Evolutionary conservation across 2,797 vertebrate genomes (phyloP), one percentile per base, ranked within the genome.

Genomic region (Brotula barbata): DNA sequence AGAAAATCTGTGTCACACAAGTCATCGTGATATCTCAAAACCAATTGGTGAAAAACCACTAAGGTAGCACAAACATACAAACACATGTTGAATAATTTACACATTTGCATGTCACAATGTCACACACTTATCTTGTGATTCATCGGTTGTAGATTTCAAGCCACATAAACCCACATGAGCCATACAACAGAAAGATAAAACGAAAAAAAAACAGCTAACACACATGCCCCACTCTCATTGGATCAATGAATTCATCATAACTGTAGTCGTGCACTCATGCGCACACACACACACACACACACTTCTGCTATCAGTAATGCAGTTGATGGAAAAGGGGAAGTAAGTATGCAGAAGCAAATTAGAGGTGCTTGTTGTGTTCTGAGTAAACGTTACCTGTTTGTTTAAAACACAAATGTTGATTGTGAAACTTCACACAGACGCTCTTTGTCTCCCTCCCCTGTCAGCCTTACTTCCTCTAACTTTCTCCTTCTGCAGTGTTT

Each of bases 261-360:
- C 42, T 49, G 60, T 46, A 3, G 6, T 33, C 31, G 15, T 50
- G 53, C 47, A 52, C 54, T 25, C 36, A 37, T 15, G 14, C 14
- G 20, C 22, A 9, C 22, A 12, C 17, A 13, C 31, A 21, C 28
- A 11, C 54, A 45, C 13, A 55, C 12, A 46, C 46, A 65, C 39
- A 75, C 58, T 12, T 61, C 64, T 78, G 83, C 68, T 85, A 82
- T 88, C 81, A 75, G 60, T 22, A 11, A 52, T 71, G 57, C 84
- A 85, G 83, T 82, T 89, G 74, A 65, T 77, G 33, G n/a, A 88
- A 89, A 90, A 86, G 76, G 31, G 87, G 88, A 90, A 89, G 85
- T 87, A 10, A 40, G 59, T 59, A 69, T 43, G 57, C 20, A 14
- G 65, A 71, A 51, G 50, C 45, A 60, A 49, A 68, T 74, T 84